Evolutionary conservation across 2,888 invertebrate genomes (phyloP).

Genomic region (Drosophila bunnanda): DNA sequence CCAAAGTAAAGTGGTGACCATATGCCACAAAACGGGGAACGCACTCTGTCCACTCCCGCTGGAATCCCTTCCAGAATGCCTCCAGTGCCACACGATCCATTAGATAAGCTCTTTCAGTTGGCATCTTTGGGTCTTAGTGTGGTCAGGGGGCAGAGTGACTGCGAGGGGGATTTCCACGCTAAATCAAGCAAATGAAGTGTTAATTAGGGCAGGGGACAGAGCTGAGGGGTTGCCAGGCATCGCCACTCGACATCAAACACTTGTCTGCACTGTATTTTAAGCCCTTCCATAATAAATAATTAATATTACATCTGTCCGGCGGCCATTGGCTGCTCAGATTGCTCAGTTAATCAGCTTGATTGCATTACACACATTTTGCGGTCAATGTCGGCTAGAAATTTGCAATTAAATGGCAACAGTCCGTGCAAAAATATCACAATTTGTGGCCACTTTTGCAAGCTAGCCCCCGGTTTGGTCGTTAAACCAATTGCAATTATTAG

Average conservation of each 20-base stretch:
- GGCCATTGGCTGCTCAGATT: conserved; percentile 5
- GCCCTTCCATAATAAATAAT: conserved; percentile 58
- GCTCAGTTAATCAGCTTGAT: conserved; percentile 55
- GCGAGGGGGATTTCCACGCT: conserved; percentile 24
- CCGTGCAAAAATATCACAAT: conserved; percentile 9
- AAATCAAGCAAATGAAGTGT: conserved; percentile 63
- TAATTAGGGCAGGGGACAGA: conserved; percentile 36
- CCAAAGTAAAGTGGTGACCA: background rate
- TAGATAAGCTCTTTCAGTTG: conserved; percentile 21
- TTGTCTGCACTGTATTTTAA: conserved; percentile 6
- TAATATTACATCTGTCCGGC: conserved; percentile 39
- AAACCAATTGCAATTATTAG: too few relatives aligned
- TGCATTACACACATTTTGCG: conserved; percentile 61
- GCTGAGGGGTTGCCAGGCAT: background rate
- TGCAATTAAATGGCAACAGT: conserved; percentile 44
- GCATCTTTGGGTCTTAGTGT: background rate
- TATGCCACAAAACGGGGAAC: background rate
- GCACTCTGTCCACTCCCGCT: background rate
- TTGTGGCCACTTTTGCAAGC: background rate
- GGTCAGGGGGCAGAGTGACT: background rate
- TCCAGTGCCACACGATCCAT: conserved; percentile 24
- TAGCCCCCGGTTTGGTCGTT: background rate
- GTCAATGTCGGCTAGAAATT: conserved; percentile 44
- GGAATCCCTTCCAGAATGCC: conserved; percentile 6
- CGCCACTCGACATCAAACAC: background rate